These are phyloP conservation scores for Strigamia crassipes DNA, from an alignment of 2,888 invertebrate genomes.

Conservation along the genomic window DNA sequence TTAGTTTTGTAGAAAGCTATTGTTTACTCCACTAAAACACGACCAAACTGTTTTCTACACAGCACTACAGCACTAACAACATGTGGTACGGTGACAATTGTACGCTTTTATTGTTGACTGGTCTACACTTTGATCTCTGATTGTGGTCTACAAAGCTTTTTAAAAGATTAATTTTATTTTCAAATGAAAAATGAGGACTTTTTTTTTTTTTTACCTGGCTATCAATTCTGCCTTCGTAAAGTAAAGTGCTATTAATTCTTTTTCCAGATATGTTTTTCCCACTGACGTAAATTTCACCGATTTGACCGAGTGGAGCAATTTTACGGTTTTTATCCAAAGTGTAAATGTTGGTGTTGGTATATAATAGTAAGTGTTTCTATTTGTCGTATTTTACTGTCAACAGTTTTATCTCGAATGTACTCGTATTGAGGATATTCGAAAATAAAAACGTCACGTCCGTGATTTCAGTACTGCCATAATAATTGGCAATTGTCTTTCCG, in stretches of 20 bases:
- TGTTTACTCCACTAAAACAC: conserved; percentile 60
- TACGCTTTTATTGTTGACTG: conserved; percentile 80
- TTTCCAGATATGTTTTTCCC: conserved; percentile 75
- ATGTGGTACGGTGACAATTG: conserved; percentile 67
- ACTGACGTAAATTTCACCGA: conserved; percentile 81
- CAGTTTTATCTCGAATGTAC: conserved; percentile 50
- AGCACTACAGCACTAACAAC: conserved; percentile 78
- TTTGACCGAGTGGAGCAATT: conserved; percentile 72
- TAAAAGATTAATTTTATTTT: neutral
- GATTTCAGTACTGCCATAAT: conserved; percentile 89
- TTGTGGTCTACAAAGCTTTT: conserved; percentile 65
- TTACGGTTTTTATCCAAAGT: conserved; percentile 73
- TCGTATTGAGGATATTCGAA: conserved; percentile 63
- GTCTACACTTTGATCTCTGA: conserved; percentile 84
- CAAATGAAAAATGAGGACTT: neutral
- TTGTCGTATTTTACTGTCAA: conserved; percentile 65
- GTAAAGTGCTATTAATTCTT: conserved; percentile 69
- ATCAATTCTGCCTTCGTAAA: conserved; percentile 69
- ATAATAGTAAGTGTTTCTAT: conserved; percentile 81
- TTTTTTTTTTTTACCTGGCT: conserved; percentile 45
- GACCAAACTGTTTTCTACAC: too few species aligned
- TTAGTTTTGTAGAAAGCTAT: neutral
- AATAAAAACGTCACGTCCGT: conserved; percentile 82
- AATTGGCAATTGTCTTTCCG: conserved; percentile 70
- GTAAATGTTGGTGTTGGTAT: conserved; percentile 81